Conservation (phyloP, 2,888 invertebrate species). For the Campoletis raptor region DNA sequence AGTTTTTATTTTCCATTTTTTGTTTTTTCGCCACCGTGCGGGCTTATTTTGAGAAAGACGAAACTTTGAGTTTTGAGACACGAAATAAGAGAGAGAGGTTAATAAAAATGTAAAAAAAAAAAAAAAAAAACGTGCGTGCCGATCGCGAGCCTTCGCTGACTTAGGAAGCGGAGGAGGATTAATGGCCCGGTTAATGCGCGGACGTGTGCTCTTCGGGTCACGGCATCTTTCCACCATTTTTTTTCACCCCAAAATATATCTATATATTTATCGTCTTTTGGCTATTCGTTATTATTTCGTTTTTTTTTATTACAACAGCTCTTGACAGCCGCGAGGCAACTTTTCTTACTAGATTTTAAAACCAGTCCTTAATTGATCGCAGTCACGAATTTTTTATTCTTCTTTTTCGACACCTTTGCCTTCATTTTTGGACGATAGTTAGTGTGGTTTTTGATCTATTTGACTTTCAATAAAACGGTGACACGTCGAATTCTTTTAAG, state of each 20-base stretch:
- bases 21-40: slow-evolving; percentile 8
- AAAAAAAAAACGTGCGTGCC: slow-evolving; percentile 61
- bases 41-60: background rate
- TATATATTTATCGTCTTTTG: slow-evolving; percentile 31
- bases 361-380: slow-evolving; percentile 56
- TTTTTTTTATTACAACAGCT: slow-evolving; percentile 56
- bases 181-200: slow-evolving; percentile 71
- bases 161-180: slow-evolving; percentile 71
- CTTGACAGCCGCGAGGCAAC: slow-evolving; percentile 32
- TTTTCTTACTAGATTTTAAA: slow-evolving; percentile 10
- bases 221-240: slow-evolving; percentile 59
- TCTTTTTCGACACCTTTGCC: background rate
- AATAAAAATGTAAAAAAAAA: slow-evolving; percentile 1
- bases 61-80: background rate
- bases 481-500: background rate
- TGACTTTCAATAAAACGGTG: background rate
- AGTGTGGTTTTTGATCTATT: background rate
- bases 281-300: slow-evolving; percentile 43
- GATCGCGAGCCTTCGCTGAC: slow-evolving; percentile 63
- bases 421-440: background rate
- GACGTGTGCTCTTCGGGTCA: slow-evolving; percentile 70
- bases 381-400: slow-evolving; percentile 27
- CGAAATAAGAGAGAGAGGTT: background rate
- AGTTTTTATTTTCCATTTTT: background rate
- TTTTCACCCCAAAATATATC: slow-evolving; percentile 30